Percentiles rank a stretch among this genome's conserved stretches.
Conservation (phyloP, 2,888 invertebrate genomes). For the Hemicrepidius hirtus region DNA sequence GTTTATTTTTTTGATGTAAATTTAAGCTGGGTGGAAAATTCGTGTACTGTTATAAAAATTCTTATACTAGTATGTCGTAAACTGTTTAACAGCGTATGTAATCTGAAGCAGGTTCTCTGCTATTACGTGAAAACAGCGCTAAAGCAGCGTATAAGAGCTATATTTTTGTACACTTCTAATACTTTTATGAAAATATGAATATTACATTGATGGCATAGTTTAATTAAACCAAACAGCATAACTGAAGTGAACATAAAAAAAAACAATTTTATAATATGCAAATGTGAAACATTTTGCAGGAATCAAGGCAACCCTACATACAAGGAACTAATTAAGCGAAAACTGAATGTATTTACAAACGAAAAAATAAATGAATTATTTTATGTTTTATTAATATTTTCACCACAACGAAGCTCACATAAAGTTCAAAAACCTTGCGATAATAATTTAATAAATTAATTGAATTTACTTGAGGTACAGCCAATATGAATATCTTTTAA, state of each 20-base stretch:
- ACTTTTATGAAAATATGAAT: not conserved
- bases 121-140: not conserved
- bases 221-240: not conserved
- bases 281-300: not conserved
- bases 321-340: not conserved
- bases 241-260: not conserved
- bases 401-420: not conserved
- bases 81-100: not conserved
- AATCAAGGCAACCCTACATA: not conserved
- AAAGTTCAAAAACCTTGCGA: not conserved
- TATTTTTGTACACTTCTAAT: not conserved
- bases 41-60: conserved; percentile 9
- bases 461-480: not conserved
- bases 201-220: not conserved
- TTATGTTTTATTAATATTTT: not conserved
- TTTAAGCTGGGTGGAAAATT: conserved; percentile 8
- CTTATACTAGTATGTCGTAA: conserved; percentile 3
- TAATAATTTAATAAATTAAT: conserved; percentile 5
- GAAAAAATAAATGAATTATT: not conserved
- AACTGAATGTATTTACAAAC: not conserved
- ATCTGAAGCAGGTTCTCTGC: not conserved
- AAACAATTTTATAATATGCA: not conserved
- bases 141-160: not conserved
- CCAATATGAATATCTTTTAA: conserved; percentile 8
- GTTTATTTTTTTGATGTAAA: not conserved